These are phyloP conservation scores for Tryphoninae sp. DNA, from an alignment of 2,888 invertebrate genomes.

Conservation along the genomic window DNA sequence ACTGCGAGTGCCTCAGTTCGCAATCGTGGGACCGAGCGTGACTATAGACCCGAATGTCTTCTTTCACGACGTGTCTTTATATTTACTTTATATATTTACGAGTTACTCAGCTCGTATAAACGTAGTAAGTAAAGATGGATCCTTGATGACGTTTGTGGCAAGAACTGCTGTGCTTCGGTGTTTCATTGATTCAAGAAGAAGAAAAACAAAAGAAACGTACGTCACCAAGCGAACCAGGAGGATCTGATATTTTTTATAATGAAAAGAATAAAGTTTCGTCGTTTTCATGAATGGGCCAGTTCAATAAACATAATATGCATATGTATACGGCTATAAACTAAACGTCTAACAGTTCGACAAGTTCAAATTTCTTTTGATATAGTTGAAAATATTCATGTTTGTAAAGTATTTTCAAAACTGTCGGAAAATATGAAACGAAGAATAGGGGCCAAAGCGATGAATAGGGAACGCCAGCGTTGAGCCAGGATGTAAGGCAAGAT, in stretches of 20 bases:
- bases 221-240: neutral
- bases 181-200: neutral
- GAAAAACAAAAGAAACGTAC: neutral
- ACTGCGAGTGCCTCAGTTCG: too few relatives aligned
- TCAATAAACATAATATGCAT: neutral
- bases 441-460: slow-evolving; percentile 1
- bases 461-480: slow-evolving; percentile 1
- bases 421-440: neutral
- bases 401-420: neutral
- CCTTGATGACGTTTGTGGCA: slow-evolving; percentile 28
- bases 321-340: neutral
- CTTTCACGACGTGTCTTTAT: too few relatives aligned
- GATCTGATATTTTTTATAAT: slow-evolving; percentile 4
- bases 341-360: neutral
- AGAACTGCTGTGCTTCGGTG: neutral
- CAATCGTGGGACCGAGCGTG: too few relatives aligned
- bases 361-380: neutral
- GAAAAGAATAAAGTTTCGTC: slow-evolving; percentile 8
- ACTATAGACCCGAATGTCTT: too few relatives aligned
- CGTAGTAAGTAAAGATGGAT: slow-evolving; percentile 7
- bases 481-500: slow-evolving; percentile 25
- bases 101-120: too few relatives aligned
- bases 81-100: too few relatives aligned
- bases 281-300: slow-evolving; percentile 41
- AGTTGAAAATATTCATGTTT: neutral